phyloP scores from a whole-genome alignment of 2,113 vertebrate genomes.

The Dipodomys stephensi region DNA sequence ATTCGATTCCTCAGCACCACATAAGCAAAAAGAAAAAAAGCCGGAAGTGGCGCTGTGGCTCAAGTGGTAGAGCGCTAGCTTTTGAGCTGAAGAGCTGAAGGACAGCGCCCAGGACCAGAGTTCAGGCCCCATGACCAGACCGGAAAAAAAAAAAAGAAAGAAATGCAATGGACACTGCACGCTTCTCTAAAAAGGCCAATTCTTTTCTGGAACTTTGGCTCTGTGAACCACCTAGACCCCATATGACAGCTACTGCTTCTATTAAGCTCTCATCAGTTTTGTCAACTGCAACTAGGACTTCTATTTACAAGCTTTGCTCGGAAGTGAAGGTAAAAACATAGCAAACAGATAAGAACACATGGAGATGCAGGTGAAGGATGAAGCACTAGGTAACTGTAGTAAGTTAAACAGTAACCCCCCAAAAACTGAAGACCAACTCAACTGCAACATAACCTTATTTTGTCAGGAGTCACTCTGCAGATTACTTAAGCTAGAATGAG shows the following conservation, averaged over 20 bases:
- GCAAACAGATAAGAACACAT: not conserved
- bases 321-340: not conserved
- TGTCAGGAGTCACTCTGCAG: not conserved
- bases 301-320: not conserved
- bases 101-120: too few relatives aligned
- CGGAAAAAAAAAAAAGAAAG: not conserved
- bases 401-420: not conserved
- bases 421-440: not conserved
- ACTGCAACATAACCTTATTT: not conserved
- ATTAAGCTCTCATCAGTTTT: not conserved
- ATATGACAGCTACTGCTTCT: not conserved
- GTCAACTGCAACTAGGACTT: not conserved
- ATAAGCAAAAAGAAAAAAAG: too few relatives aligned
- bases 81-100: too few relatives aligned
- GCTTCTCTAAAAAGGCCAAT: not conserved
- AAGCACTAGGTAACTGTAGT: not conserved
- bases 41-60: too few relatives aligned
- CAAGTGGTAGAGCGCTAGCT: too few relatives aligned
- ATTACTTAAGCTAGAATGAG: not conserved
- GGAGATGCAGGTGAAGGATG: not conserved
- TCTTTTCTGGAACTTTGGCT: not conserved
- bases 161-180: not conserved
- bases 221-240: not conserved
- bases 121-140: too few relatives aligned
- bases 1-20: too few relatives aligned